Conservation (phyloP, 2,113 vertebrate species). For the Ictidomys tridecemlineatus region DNA sequence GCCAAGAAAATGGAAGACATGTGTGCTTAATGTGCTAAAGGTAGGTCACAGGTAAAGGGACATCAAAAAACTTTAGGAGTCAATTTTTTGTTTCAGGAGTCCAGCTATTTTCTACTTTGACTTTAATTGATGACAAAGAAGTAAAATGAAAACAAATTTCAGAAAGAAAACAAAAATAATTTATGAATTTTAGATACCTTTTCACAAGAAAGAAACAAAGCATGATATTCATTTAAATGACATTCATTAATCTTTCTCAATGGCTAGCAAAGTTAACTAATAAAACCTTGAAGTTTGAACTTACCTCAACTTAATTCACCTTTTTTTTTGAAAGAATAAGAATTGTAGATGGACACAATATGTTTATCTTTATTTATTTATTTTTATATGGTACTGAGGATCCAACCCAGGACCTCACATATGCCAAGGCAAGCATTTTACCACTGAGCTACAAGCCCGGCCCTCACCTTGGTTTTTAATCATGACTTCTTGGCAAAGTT, state of each 20-base stretch:
- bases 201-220: constrained; percentile 13
- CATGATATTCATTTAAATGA: background rate
- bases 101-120: background rate
- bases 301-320: background rate
- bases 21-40: background rate
- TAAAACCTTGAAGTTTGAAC: background rate
- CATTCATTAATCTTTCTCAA: background rate
- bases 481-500: background rate
- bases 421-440: too few relatives aligned
- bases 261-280: background rate
- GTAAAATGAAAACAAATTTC: background rate
- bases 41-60: background rate
- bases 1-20: background rate
- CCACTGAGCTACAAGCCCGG: too few relatives aligned
- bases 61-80: background rate
- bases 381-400: too few relatives aligned
- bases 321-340: too few relatives aligned
- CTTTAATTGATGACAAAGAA: background rate
- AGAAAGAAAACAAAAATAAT: background rate
- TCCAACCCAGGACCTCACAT: too few relatives aligned
- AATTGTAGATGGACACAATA: too few relatives aligned
- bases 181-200: background rate
- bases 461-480: background rate
- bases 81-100: background rate
- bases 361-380: too few relatives aligned